Base-by-base conservation (phyloP, 2,113 vertebrate species). In the Siniperca chuatsi region DNA sequence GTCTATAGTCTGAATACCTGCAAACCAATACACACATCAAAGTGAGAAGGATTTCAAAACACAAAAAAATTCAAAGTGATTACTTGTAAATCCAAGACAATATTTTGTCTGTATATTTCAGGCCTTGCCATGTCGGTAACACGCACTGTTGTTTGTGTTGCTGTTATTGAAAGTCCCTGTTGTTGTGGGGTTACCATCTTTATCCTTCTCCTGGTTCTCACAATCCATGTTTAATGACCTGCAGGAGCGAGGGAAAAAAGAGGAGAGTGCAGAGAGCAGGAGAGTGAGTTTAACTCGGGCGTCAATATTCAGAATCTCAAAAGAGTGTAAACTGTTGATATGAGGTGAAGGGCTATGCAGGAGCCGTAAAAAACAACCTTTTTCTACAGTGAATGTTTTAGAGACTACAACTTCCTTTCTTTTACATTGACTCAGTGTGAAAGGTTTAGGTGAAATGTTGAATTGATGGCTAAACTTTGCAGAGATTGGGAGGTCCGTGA, bases 221-320 rank as follows among this genome's bases (percentile, higher is more conserved):
- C 98, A 99, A 94, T 99, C 98, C 98, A 99, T 99, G 92, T 99
- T 99, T 94, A 99, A 97, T 90, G 98, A 99, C 94, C 98, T 99
- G 95, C 75, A 92, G 61, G 29, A 66, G 55, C 55, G 74, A 37
- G 42, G 35, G 46, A 50, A 75, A 12, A 21, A 55, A 46, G 23
- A 25, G 44, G 62, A 52, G 20, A 35, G 6, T 16, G 50, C n/a
- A 35, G 35, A 21, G 58, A 55, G 13, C 6, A 61, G 72, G 44
- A 60, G 35, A 68, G 0, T 3, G 50, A 68, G 35, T 58, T 55
- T 2, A 67, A 60, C 55, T 12, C 2, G 0, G 11, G 13, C 69
- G 58, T 73, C 52, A 71, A 42, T 70, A 12, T 81, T 72, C 54
- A 52, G 6, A 25, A 29, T 20, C n/a, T 61, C 18, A 48, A 40